Conservation (phyloP, 1,140 invertebrate species). For the Aricia agestis region DNA sequence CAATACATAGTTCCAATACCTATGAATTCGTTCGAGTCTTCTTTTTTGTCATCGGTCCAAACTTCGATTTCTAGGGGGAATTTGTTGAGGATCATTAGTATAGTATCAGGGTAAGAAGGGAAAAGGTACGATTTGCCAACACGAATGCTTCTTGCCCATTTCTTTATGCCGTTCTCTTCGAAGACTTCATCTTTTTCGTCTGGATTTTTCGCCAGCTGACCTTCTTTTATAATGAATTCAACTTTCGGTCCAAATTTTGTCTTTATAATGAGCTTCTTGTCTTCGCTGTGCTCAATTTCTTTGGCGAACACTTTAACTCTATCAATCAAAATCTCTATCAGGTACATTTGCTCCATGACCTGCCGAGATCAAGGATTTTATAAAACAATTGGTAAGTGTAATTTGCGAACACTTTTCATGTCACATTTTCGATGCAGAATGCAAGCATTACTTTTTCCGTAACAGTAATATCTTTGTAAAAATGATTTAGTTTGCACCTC, state of each 20-base stretch:
- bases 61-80: conserved; percentile 65
- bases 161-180: conserved; percentile 51
- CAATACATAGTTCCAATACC: conserved; percentile 63
- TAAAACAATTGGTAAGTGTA: conserved; percentile 38
- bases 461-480: too few relatives aligned
- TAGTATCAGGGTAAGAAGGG: conserved; percentile 62
- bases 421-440: too few relatives aligned
- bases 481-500: too few relatives aligned
- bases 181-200: conserved; percentile 51
- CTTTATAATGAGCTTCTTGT: conserved; percentile 65
- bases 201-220: conserved; percentile 52
- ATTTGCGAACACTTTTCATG: too few relatives aligned
- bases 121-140: conserved; percentile 66
- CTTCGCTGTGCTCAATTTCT: conserved; percentile 44
- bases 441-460: too few relatives aligned
- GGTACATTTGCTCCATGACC: conserved; percentile 74
- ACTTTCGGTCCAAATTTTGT: conserved; percentile 63
- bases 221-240: conserved; percentile 67
- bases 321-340: conserved; percentile 70
- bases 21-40: conserved; percentile 54
- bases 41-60: conserved; percentile 64
- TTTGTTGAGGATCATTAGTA: conserved; percentile 55
- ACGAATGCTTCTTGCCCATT: conserved; percentile 61
- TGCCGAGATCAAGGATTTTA: conserved; percentile 58
- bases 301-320: conserved; percentile 57